A percentile compares a stretch with the other conserved stretches of the same genome.
phyloP scores from a whole-genome alignment of 2,888 invertebrate species.

The Hyppa rectilinea region DNA sequence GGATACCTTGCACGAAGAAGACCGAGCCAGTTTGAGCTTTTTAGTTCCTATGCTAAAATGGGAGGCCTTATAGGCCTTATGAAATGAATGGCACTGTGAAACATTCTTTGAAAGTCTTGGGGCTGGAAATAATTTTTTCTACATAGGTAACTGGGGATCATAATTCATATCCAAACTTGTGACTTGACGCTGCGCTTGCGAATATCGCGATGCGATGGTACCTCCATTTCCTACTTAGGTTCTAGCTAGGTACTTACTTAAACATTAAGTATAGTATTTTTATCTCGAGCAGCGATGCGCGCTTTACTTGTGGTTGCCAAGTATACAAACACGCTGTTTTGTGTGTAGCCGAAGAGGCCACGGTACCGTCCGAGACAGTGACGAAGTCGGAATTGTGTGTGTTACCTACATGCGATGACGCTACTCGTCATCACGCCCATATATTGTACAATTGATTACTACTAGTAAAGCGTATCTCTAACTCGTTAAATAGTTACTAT shows the following conservation, averaged over 20 bases:
- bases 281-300: no score
- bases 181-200: not conserved
- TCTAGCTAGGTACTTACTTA: not conserved
- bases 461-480: no score
- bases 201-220: not conserved
- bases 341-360: no score
- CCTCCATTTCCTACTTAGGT: not conserved
- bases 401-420: no score
- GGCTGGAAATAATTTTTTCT: not conserved
- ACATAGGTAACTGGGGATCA: not conserved
- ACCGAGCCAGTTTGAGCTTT: not conserved
- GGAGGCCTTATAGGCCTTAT: not conserved
- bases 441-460: no score
- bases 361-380: no score
- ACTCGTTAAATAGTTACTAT: constrained; percentile 2
- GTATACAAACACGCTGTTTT: no score
- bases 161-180: not conserved
- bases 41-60: not conserved
- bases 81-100: not conserved
- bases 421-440: no score
- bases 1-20: not conserved
- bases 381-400: no score
- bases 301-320: no score
- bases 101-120: not conserved
- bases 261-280: not conserved